Evolutionary conservation across 1,140 invertebrate species (phyloP), one percentile per base, ranked within the genome.

Genomic region (Brachionus angularis): DNA sequence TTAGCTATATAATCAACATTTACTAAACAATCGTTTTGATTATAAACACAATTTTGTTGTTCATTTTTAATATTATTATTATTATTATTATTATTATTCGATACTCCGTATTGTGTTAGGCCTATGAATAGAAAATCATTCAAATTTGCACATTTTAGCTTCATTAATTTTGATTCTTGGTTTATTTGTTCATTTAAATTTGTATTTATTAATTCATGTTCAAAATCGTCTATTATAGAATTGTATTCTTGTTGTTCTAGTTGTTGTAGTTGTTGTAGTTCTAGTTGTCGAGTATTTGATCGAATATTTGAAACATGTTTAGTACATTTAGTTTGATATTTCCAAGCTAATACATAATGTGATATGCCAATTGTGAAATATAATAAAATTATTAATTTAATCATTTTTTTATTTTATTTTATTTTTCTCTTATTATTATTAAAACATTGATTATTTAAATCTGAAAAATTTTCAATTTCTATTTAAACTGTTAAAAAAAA

Each of bases 91-190:
- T 5, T 4, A 1, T 21, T 4, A 5, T 7, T 2, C 12, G 34
- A 47, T 0, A 67, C 62, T 18, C 62, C 62, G 31, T 67, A 67
- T 18, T 47, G 42, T 5, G 44, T 50, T 31, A 34, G 62, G 8
- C 62, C 62, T 4, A 67, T 67, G 62, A 67, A 67, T 27, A 67
- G 12, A 50, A 67, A 67, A 7, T 67, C 62, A 34, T 67, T 67
- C 1, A 67, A 18, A 47, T 67, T 67, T n/a, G 42, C 12, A 34
- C 62, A 67, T 25, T 67, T 67, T 0, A 67, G 31, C 4, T 12
- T 8, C 1, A 67, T 29, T 21, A 34, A 33, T 18, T 67, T 67
- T n/a, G 25, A 8, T 8, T 23, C 23, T 42, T 16, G 39, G 16
- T 42, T 16, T 10, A 16, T 10, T 23, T 46, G 62, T 39, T 12